phyloP scores from a whole-genome alignment of 2,888 invertebrate genomes.

The Erebia ligea region DNA sequence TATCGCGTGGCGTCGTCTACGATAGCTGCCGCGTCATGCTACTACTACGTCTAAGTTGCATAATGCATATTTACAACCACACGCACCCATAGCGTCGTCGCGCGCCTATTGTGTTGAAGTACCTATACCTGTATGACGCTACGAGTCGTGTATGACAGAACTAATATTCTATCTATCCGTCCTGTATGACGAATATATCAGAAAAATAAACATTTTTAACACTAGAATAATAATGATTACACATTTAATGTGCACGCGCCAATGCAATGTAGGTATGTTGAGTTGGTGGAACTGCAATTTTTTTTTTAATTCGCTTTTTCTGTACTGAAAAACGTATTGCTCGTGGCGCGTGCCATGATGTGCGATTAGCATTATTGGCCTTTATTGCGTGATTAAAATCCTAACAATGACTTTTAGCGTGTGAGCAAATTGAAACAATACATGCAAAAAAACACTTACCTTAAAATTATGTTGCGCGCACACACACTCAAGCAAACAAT shows the following conservation, averaged over 20 bases:
- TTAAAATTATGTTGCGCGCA: constrained; percentile 35
- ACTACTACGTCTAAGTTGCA: too few relatives aligned
- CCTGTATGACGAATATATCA: too few relatives aligned
- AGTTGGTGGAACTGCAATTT: not conserved
- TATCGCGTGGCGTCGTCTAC: too few relatives aligned
- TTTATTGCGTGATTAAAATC: constrained; percentile 5
- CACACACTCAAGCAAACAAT: constrained; percentile 55
- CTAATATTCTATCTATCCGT: too few relatives aligned
- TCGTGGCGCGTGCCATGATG: not conserved
- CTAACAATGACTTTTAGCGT: constrained; percentile 13
- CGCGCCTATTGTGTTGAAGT: too few relatives aligned
- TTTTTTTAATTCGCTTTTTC: not conserved
- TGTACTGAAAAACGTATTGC: not conserved
- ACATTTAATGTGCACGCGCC: not conserved
- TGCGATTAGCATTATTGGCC: not conserved
- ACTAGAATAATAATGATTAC: too few relatives aligned
- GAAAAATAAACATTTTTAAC: too few relatives aligned
- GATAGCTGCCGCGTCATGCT: too few relatives aligned
- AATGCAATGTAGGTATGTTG: not conserved
- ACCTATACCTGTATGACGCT: too few relatives aligned
- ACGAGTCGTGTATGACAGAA: too few relatives aligned
- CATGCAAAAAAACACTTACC: constrained; percentile 47
- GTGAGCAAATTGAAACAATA: constrained; percentile 32
- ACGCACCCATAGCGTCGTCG: too few relatives aligned
- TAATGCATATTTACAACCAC: too few relatives aligned